phyloP scores from a whole-genome alignment of 2,888 invertebrate genomes.

The Spisula solida region DNA sequence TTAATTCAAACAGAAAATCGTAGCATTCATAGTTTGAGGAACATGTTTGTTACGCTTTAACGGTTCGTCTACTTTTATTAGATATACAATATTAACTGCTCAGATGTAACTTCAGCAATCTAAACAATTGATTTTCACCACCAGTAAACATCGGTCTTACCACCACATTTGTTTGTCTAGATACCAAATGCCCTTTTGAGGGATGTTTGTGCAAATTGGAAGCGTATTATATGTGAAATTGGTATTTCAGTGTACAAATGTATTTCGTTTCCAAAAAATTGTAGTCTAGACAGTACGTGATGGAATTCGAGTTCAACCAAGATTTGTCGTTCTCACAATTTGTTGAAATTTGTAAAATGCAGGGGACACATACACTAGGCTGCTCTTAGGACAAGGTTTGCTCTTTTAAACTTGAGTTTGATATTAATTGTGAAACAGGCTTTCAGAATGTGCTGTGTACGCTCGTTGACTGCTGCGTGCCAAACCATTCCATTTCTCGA shows the following conservation, averaged over 20 bases:
- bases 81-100: conserved; percentile 23
- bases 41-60: neutral
- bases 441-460: too few relatives aligned
- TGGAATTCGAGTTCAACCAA: neutral
- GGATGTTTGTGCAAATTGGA: neutral
- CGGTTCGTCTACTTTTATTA: neutral
- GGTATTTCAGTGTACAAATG: conserved; percentile 1
- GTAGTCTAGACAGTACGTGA: neutral
- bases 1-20: neutral
- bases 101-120: neutral
- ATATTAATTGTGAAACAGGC: too few relatives aligned
- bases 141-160: neutral
- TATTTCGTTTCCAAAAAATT: neutral
- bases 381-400: too few relatives aligned
- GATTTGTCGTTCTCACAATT: neutral
- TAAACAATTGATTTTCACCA: conserved; percentile 2
- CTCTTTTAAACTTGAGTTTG: too few relatives aligned
- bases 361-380: neutral
- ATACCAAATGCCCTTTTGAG: neutral
- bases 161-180: neutral
- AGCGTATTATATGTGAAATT: neutral
- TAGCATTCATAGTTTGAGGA: neutral
- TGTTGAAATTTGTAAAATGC: neutral
- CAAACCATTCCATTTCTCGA: too few relatives aligned
- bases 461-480: too few relatives aligned